Evolutionary conservation across 1,140 invertebrate genomes (phyloP).

Genomic region (Orius insidiosus): DNA sequence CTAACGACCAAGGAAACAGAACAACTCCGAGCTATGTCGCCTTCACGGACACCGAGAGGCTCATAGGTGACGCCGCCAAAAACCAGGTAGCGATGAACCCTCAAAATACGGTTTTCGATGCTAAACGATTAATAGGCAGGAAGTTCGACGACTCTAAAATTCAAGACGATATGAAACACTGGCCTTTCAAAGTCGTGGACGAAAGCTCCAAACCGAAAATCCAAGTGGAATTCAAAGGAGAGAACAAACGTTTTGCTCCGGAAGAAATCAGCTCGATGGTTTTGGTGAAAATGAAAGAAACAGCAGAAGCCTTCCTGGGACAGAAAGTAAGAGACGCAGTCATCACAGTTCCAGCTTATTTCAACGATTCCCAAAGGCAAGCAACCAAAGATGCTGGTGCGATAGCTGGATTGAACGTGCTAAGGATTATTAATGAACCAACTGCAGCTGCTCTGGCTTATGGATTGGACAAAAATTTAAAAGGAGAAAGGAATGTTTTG

Average conservation of each 20-base stretch:
- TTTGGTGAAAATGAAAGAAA: constrained; percentile 36
- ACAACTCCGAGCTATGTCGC: constrained; percentile 84
- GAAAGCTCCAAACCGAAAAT: constrained; percentile 39
- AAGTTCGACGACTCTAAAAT: constrained; percentile 36
- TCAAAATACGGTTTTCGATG: constrained; percentile 46
- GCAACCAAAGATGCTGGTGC: constrained; percentile 79
- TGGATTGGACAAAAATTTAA: constrained; percentile 60
- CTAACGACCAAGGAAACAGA: constrained; percentile 85
- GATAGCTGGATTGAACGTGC: constrained; percentile 65
- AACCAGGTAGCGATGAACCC: constrained; percentile 60
- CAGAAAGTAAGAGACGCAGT: constrained; percentile 39
- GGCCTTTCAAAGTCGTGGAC: constrained; percentile 44
- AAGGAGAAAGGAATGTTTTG: constrained; percentile 55
- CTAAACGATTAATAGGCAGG: constrained; percentile 42
- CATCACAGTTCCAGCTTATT: constrained; percentile 56
- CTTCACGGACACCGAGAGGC: constrained; percentile 54
- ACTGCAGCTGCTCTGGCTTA: constrained; percentile 98
- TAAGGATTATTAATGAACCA: constrained; percentile 85
- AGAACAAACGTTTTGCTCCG: constrained; percentile 48
- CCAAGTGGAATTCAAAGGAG: constrained; percentile 48
- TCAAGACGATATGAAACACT: constrained; percentile 38
- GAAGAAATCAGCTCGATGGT: constrained; percentile 73
- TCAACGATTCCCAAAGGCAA: constrained; percentile 81
- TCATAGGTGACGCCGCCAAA: constrained; percentile 55
- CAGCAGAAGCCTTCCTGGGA: constrained; percentile 40